phyloP scores from a whole-genome alignment of 1,140 invertebrate genomes.

The Mactra quadrangularis region DNA sequence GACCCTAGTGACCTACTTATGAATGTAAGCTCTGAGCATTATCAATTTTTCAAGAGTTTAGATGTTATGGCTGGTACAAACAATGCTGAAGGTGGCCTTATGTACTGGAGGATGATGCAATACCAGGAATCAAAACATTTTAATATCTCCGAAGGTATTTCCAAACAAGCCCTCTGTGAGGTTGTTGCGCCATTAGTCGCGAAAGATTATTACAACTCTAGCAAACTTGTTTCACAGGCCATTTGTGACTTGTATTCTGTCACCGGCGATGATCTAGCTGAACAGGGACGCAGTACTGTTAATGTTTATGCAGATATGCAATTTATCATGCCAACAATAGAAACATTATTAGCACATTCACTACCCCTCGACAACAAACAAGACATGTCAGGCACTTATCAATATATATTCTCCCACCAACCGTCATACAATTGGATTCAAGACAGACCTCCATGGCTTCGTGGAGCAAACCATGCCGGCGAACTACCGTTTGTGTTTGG shows the following conservation, averaged over 20 bases:
- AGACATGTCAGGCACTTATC: conserved; percentile 37
- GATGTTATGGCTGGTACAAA: conserved; percentile 70
- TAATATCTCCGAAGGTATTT: conserved; percentile 62
- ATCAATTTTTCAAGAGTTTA: conserved; percentile 57
- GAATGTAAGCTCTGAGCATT: conserved; percentile 33
- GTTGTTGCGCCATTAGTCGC: conserved; percentile 57
- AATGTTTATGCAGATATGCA: conserved; percentile 68
- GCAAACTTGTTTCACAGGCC: conserved; percentile 16
- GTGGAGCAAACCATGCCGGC: conserved; percentile 65
- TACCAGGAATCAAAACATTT: conserved; percentile 57
- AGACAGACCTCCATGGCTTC: conserved; percentile 58
- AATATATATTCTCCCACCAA: conserved; percentile 66
- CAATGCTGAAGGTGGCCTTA: conserved; percentile 65
- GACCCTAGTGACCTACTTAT: conserved; percentile 49
- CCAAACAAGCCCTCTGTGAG: conserved; percentile 57
- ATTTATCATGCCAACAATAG: conserved; percentile 63
- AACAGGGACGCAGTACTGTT: conserved; percentile 61
- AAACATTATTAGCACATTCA: conserved; percentile 43
- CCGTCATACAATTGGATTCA: conserved; percentile 24
- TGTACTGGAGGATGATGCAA: conserved; percentile 44
- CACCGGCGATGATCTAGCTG: conserved; percentile 3
- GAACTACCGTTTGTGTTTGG: conserved; percentile 70
- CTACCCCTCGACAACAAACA: no score
- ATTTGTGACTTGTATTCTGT: conserved; percentile 62
- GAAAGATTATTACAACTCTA: conserved; percentile 55